Evolutionary conservation across 2,113 vertebrate species (phyloP).

Genomic region (Gymnobelideus leadbeateri): DNA sequence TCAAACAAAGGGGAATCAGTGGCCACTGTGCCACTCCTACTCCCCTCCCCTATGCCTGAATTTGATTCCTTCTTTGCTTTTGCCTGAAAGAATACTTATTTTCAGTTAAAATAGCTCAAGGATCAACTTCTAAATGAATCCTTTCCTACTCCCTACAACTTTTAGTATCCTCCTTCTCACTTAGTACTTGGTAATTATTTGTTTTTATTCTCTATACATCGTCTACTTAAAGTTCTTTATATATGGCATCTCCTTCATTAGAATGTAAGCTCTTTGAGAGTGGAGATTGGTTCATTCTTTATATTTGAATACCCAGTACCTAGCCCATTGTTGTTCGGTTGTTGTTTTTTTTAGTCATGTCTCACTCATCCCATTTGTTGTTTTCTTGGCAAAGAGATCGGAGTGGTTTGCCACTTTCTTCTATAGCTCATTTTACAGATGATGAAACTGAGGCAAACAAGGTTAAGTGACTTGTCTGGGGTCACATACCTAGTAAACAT

Average conservation of each 20-base stretch:
- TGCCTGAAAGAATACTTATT: neutral
- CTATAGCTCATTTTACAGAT: neutral
- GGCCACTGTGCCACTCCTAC: neutral
- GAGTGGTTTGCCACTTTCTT: neutral
- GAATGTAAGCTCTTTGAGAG: neutral
- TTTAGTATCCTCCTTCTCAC: neutral
- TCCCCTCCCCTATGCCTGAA: neutral
- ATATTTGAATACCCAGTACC: neutral
- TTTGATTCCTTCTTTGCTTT: neutral
- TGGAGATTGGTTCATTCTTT: neutral
- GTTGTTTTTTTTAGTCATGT: neutral
- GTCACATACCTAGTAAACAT: neutral
- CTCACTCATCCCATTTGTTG: neutral
- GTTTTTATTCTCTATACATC: neutral
- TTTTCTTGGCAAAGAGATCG: neutral
- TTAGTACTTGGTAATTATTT: neutral
- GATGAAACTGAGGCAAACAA: neutral
- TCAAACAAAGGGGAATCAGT: too few species aligned
- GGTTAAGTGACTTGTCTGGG: neutral
- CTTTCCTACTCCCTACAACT: neutral
- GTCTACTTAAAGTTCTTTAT: neutral
- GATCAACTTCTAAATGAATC: neutral
- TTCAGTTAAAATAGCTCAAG: neutral
- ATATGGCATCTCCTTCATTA: neutral
- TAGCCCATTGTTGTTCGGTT: neutral